Percentiles rank a stretch among this genome's conserved stretches.
phyloP scores from a whole-genome alignment of 2,113 vertebrate genomes.

The Seriola dumerili region DNA sequence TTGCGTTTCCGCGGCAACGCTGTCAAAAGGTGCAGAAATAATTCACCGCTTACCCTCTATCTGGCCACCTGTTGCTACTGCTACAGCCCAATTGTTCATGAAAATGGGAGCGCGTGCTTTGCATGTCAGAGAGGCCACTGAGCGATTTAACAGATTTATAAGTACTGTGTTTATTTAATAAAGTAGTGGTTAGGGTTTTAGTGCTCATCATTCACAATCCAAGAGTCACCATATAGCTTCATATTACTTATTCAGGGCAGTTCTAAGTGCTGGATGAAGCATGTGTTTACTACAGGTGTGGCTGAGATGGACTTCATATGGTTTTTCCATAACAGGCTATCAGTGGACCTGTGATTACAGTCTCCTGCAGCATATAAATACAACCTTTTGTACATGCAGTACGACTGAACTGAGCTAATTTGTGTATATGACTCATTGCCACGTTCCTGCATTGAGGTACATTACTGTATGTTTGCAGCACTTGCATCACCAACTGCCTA shows the following conservation, averaged over 20 bases:
- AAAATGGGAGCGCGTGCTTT: slow-evolving; percentile 10
- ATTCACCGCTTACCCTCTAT: slow-evolving; percentile 56
- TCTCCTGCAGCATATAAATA: not conserved
- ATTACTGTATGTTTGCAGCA: not conserved
- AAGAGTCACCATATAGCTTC: slow-evolving; percentile 2
- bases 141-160: slow-evolving; percentile 33
- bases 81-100: slow-evolving; percentile 55
- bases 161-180: slow-evolving; percentile 22
- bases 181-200: slow-evolving; percentile 3
- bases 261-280: not conserved
- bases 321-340: not conserved
- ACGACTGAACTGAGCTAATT: too few relatives aligned
- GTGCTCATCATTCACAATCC: not conserved
- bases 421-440: not conserved
- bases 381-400: not conserved
- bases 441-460: not conserved
- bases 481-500: not conserved
- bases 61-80: slow-evolving; percentile 67
- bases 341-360: not conserved
- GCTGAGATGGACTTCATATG: not conserved
- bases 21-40: slow-evolving; percentile 42
- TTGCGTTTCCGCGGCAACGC: slow-evolving; percentile 65
- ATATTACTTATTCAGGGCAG: not conserved
- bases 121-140: slow-evolving; percentile 23
- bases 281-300: not conserved